phyloP scores from a whole-genome alignment of 2,888 invertebrate genomes.

The Dicyrtomina minuta region DNA sequence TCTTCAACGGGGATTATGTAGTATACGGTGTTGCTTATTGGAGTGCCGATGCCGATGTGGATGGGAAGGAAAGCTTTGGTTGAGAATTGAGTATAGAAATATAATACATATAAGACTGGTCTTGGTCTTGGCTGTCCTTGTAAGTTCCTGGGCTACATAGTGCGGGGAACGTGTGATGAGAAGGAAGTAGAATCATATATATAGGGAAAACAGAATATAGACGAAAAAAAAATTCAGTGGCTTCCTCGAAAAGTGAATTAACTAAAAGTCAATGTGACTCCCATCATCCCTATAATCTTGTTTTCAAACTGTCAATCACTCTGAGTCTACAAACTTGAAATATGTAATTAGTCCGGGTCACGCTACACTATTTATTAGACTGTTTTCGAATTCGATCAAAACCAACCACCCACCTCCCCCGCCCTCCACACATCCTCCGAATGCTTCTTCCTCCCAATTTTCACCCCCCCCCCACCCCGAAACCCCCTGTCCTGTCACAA shows the following conservation, averaged over 20 bases:
- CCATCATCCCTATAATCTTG: slow-evolving; percentile 40
- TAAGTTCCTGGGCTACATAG: too few relatives aligned
- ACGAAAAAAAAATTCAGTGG: too few relatives aligned
- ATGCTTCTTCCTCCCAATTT: neutral
- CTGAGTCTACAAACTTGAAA: slow-evolving; percentile 41
- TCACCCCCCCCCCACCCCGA: neutral
- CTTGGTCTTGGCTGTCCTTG: too few relatives aligned
- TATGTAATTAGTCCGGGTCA: slow-evolving; percentile 27
- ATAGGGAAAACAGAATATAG: neutral
- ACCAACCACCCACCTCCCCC: neutral
- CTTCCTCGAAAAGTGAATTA: too few relatives aligned
- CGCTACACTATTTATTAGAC: slow-evolving; percentile 13
- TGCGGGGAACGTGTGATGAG: too few relatives aligned
- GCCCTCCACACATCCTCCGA: neutral
- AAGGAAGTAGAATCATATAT: neutral
- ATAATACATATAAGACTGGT: too few relatives aligned
- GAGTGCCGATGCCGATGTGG: neutral
- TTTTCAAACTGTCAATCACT: slow-evolving; percentile 42
- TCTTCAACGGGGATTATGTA: neutral
- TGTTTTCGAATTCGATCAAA: too few relatives aligned
- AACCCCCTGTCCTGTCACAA: neutral
- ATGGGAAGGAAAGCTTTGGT: neutral
- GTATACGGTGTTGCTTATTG: neutral
- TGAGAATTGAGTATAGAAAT: too few relatives aligned
- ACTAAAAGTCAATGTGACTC: too few relatives aligned